Evolutionary conservation across 2,797 vertebrate genomes (phyloP), one percentile per base, ranked within the genome.

Genomic region (Epinephelus awoara): DNA sequence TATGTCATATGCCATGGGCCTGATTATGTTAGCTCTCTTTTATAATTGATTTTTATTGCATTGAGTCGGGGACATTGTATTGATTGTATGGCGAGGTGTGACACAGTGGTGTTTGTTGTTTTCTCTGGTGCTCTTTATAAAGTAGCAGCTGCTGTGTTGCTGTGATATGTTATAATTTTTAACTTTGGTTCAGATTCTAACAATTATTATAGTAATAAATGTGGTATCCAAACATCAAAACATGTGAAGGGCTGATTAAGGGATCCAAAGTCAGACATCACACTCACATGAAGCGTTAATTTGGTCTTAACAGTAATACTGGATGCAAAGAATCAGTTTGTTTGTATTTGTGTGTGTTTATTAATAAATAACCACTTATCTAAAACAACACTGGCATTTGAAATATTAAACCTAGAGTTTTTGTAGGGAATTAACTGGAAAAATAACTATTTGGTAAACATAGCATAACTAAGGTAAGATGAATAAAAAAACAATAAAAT

Each of bases 1-100:
- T 47, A 51, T 62, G 58, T 67, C 25, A 27, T 47, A 9, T 78
- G 21, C 64, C 27, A 61, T 8, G 19, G 25, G 66, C n/a, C 18
- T 74, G 4, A 66, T 73, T 54, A 70, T 54, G 21, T 72, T 52
- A 61, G 19, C 23, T 79, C 49, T 73, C 64, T 62, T 23, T 74
- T 73, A 67, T 29, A 51, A 65, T 51, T 58, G 42, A 50, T 56
- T 70, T 74, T 58, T 63, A 55, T 67, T 73, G 61, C 46, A 61
- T 27, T 73, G 46, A 71, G 66, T 56, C 65, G 42, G 51, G 66
- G n/a, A 21, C 51, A 50, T 51, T 63, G 21, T 17, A 58, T 57
- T 44, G 49, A 70, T 67, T 66, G 54, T 23, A 3, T 50, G 44
- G 51, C 25, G 46, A 7, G 34, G 34, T 34, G 7, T 7, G 34